Evolutionary conservation across 2,113 vertebrate genomes (phyloP).

Genomic region (Ceyx cyanopectus): DNA sequence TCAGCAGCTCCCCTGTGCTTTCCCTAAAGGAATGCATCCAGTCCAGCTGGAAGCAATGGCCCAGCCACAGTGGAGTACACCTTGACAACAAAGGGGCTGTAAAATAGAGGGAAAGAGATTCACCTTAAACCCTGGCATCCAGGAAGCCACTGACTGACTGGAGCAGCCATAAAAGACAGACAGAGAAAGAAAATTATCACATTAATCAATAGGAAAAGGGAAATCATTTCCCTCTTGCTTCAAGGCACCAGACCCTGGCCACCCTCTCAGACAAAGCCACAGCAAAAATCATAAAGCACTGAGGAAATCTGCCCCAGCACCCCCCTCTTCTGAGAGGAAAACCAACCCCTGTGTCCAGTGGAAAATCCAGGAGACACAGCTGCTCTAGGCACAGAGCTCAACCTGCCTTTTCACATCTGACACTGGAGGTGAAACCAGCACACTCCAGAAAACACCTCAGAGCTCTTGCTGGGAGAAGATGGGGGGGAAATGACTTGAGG

Average conservation of each 20-base stretch:
- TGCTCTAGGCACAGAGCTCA: not conserved
- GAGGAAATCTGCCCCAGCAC: not conserved
- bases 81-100: not conserved
- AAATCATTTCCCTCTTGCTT: not conserved
- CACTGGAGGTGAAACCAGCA: not conserved
- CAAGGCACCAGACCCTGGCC: accelerated
- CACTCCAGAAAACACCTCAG: not conserved
- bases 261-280: not conserved
- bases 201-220: not conserved
- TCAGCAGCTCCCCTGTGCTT: not conserved
- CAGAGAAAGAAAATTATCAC: not conserved
- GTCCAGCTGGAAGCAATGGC: not conserved
- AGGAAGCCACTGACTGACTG: not conserved
- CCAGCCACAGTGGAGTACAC: not conserved
- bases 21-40: not conserved
- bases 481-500: not conserved
- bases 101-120: not conserved
- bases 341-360: not conserved
- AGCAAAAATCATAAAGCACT: not conserved
- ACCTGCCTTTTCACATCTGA: not conserved
- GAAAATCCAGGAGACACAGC: not conserved
- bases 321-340: not conserved
- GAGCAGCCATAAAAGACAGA: accelerated
- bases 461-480: not conserved
- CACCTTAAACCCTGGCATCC: not conserved